Conservation (phyloP, 2,113 vertebrate species). For the Okapia johnstoni region DNA sequence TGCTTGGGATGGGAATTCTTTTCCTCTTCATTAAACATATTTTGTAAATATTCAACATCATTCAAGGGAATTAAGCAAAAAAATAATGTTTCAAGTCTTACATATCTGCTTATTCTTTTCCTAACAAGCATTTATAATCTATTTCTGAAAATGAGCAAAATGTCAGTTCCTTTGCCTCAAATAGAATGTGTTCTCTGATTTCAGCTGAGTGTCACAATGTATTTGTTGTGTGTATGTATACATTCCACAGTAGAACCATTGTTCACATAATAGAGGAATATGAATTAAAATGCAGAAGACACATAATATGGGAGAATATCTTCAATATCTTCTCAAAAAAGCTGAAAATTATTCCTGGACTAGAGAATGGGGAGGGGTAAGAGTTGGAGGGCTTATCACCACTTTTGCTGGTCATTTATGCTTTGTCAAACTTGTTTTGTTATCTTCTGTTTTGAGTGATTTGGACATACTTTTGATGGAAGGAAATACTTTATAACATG, state of each 20-base stretch:
- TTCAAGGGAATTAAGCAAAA: background rate
- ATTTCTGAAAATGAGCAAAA: background rate
- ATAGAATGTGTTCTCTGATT: background rate
- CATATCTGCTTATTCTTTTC: background rate
- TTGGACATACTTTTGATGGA: background rate
- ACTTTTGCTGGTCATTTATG: background rate
- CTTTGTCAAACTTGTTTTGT: background rate
- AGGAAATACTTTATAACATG: background rate
- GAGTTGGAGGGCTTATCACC: background rate
- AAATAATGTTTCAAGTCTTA: background rate
- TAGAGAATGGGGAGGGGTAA: background rate
- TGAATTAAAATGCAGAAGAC: background rate
- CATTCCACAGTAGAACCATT: background rate
- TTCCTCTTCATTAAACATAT: background rate
- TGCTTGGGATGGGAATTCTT: background rate
- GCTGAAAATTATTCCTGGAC: background rate
- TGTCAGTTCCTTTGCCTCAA: background rate
- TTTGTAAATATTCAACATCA: background rate
- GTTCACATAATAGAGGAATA: background rate
- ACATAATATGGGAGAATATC: background rate
- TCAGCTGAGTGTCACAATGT: background rate
- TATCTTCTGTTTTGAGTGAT: background rate
- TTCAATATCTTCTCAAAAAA: background rate
- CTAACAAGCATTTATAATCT: background rate
- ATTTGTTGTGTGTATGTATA: background rate